Evolutionary conservation across 2,797 vertebrate genomes (phyloP).

Genomic region (Podarcis siculus): DNA sequence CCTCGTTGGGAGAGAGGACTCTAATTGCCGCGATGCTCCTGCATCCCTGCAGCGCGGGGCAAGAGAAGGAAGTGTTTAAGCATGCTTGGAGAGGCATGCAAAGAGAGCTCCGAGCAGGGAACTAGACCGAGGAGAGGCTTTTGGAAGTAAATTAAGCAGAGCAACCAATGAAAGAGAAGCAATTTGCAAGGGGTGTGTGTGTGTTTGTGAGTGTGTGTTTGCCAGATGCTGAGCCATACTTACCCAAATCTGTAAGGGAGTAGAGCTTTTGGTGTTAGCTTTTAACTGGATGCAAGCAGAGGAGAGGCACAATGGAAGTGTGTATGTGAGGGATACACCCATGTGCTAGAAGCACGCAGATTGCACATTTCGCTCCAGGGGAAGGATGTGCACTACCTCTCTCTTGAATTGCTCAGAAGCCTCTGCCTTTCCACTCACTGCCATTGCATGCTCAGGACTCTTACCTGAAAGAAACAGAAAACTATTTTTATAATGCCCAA

Average conservation of each 20-base stretch:
- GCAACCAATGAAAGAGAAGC: not conserved
- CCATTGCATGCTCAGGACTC: not conserved
- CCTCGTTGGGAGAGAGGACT: constrained; percentile 12
- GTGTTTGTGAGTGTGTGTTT: not conserved
- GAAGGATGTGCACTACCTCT: not conserved
- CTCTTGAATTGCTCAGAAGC: not conserved
- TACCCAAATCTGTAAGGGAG: not conserved
- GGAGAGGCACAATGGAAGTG: not conserved
- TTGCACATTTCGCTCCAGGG: not conserved
- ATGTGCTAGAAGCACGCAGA: not conserved
- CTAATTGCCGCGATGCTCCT: constrained; percentile 20
- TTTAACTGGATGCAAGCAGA: not conserved
- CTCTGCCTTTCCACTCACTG: no score
- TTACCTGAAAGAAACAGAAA: not conserved
- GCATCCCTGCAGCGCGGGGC: not conserved
- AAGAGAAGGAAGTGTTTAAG: not conserved
- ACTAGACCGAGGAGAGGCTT: not conserved
- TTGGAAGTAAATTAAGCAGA: not conserved
- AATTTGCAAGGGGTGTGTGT: not conserved
- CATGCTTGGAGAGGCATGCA: not conserved
- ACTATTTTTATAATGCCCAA: not conserved
- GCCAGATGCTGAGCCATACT: no score
- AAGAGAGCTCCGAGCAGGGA: not conserved
- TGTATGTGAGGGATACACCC: no score
- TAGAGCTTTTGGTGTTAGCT: not conserved